Conservation (phyloP, 2,888 invertebrate genomes). For the Allygus modestus region DNA sequence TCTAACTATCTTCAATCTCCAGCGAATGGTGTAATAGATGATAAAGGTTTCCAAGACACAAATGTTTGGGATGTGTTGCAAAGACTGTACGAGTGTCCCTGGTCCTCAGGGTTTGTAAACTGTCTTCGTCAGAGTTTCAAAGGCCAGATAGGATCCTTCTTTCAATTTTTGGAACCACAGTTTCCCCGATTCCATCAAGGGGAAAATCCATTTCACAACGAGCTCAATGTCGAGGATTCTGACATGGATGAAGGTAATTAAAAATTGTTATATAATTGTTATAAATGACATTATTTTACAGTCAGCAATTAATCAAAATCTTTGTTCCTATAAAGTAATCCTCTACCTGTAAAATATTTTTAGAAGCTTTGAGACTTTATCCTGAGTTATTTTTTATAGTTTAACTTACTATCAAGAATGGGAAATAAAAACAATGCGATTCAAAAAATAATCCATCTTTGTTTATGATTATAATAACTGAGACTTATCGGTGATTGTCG, state of each 20-base stretch:
- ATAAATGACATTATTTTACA: neutral
- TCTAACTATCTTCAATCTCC: neutral
- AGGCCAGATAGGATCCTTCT: neutral
- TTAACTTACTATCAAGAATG: too few relatives aligned
- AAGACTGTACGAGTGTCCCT: neutral
- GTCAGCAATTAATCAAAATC: too few relatives aligned
- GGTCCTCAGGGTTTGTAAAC: neutral
- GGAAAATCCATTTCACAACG: neutral
- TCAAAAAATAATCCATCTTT: too few relatives aligned
- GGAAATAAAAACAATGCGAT: too few relatives aligned
- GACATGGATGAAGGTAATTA: constrained; percentile 38
- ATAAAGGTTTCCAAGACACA: neutral
- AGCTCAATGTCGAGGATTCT: neutral
- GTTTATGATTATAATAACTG: too few relatives aligned
- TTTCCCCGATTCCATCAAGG: neutral
- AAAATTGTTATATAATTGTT: neutral
- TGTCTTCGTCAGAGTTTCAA: constrained; percentile 2
- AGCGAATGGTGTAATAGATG: neutral
- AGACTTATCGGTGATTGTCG: too few relatives aligned
- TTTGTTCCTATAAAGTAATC: too few relatives aligned
- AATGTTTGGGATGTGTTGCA: neutral
- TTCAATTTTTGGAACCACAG: neutral
- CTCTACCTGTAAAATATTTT: too few relatives aligned
- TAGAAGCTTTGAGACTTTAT: too few relatives aligned
- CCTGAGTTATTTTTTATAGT: too few relatives aligned